A percentile compares a stretch with the other conserved stretches of the same genome.
phyloP scores from a whole-genome alignment of 64 coral and sea anemone species.

The Orbicella faveolata region DNA sequence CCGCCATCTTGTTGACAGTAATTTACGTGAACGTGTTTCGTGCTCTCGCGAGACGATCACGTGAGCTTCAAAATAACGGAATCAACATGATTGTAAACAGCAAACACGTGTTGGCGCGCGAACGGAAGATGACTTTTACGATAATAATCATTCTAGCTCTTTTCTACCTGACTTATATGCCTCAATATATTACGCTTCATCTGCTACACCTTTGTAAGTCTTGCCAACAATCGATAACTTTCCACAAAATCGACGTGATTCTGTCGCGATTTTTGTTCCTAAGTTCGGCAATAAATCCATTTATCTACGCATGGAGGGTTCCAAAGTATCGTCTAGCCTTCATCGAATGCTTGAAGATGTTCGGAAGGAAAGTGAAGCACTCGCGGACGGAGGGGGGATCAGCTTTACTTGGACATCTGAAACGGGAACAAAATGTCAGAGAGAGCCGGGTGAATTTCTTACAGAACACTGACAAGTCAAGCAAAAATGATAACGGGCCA shows the following conservation, averaged over 20 bases:
- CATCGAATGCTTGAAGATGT: not conserved
- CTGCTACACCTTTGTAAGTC: slow-evolving; percentile 5
- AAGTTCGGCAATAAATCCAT: slow-evolving; percentile 23
- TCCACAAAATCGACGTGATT: slow-evolving; percentile 23
- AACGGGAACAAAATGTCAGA: not conserved
- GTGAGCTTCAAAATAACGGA: not conserved
- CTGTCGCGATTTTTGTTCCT: not conserved
- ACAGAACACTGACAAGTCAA: not conserved
- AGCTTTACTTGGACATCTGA: not conserved
- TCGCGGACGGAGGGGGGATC: not conserved
- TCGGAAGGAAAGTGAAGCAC: not conserved
- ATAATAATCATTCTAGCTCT: not conserved
- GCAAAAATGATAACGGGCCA: not conserved
- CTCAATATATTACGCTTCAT: slow-evolving; percentile 19
- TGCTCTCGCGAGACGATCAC: slow-evolving; percentile 12
- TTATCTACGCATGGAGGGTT: slow-evolving; percentile 29
- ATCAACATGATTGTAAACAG: not conserved
- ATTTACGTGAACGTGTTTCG: slow-evolving; percentile 33
- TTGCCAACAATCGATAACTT: slow-evolving; percentile 18
- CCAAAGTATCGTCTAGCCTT: slow-evolving; percentile 13
- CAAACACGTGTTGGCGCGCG: not conserved
- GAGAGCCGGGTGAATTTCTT: not conserved
- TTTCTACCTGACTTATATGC: slow-evolving; percentile 16
- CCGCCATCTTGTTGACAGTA: slow-evolving; percentile 5
- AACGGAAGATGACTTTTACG: slow-evolving; percentile 1